Evolutionary conservation across 2,888 invertebrate genomes (phyloP).

Genomic region (Caradrina clavipalpis): DNA sequence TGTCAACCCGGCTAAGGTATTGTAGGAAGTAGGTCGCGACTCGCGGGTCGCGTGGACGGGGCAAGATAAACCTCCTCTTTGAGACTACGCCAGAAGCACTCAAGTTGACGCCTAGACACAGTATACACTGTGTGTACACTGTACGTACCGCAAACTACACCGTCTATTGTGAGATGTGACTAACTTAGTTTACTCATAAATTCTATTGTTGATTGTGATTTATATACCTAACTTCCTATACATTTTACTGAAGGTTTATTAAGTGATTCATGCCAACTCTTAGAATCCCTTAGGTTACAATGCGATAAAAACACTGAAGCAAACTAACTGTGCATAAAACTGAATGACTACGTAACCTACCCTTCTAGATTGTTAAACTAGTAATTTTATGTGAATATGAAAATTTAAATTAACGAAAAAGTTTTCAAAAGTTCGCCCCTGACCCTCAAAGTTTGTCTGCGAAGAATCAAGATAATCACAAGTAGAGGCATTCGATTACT

Average conservation of each 20-base stretch:
- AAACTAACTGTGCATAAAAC: conserved; percentile 23
- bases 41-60: conserved; percentile 62
- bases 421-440: conserved; percentile 21
- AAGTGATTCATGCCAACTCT: conserved; percentile 38
- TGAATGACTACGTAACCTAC: conserved; percentile 1
- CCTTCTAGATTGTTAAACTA: conserved; percentile 11
- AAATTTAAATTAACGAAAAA: conserved; percentile 5
- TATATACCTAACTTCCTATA: conserved; percentile 22
- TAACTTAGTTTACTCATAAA: conserved; percentile 52
- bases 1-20: conserved; percentile 67
- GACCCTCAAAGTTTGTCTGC: conserved; percentile 20
- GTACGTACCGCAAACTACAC: conserved; percentile 21
- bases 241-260: conserved; percentile 26
- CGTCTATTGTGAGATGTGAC: conserved; percentile 37
- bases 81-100: conserved; percentile 58
- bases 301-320: conserved; percentile 8
- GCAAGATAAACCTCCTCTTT: conserved; percentile 71
- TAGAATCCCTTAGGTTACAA: conserved; percentile 27
- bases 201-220: conserved; percentile 38
- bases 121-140: conserved; percentile 27
- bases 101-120: conserved; percentile 64
- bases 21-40: conserved; percentile 75
- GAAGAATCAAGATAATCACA: conserved; percentile 28
- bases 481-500: conserved; percentile 29
- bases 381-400: conserved; percentile 9